Evolutionary conservation across 2,113 vertebrate species (phyloP), one percentile per base, ranked within the genome.

Genomic region (Mormyrus lacerda): DNA sequence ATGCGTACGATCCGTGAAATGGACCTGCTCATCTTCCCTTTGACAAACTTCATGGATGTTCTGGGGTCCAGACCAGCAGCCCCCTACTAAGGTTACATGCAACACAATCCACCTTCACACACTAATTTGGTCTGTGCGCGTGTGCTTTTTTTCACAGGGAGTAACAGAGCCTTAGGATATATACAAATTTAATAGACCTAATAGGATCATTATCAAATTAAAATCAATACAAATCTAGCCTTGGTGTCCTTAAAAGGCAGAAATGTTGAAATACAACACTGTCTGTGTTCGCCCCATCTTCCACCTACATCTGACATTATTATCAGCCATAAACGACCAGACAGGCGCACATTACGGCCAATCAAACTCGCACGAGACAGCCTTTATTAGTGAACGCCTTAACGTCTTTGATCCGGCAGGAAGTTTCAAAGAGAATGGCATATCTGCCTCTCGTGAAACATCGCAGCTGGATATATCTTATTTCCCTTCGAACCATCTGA

Each of bases 191-290:
- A 95, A 96, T 95, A 94, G 93, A 96, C 92, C 94, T 96, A 96
- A 96, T 95, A 95, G 94, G 95, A 96, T 96, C 95, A 95, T 96
- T 95, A 95, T 96, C 95, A 96, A 96, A 95, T 96, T 95, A 93
- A 93, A 94, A 96, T 96, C 95, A 95, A 96, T 95, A 96, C 94
- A 94, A 95, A 95, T 96, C 93, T 92, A 93, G 94, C 94, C 94
- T 89, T 88, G 61, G 93, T 93, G 90, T 88, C 94, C 94, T 94
- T 95, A 94, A 94, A 95, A 95, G 93, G 92, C 94, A 94, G 94
- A 94, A 93, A 95, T 94, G 94, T 94, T 95, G 95, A 96, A 96
- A 96, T 94, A 95, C 94, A 96, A 95, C 93, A 93, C 95, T 94
- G 92, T 94, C 93, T 94, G 91, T 82, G 91, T 90, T 92, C 92